Percentiles rank a stretch among this genome's conserved stretches.
phyloP scores from a whole-genome alignment of 2,797 vertebrate genomes.

The Centropyge bicolor region DNA sequence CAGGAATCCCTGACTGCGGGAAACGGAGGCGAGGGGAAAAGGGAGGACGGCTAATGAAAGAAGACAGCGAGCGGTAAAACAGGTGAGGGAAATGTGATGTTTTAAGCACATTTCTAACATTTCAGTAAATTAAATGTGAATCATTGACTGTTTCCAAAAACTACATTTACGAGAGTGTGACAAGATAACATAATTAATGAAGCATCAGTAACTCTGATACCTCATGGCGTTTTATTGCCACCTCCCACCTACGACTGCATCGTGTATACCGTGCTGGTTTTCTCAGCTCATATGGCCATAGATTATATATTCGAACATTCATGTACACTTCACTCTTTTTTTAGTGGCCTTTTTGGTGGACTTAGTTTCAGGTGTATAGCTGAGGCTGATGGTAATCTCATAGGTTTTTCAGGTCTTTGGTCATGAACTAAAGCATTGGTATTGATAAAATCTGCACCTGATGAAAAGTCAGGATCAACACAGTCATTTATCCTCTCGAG shows the following conservation, averaged over 20 bases:
- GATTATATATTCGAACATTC: background rate
- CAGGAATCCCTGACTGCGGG: slow-evolving; percentile 32
- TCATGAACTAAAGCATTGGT: background rate
- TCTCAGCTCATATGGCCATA: background rate
- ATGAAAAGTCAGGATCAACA: too few relatives aligned
- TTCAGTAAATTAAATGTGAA: slow-evolving; percentile 29
- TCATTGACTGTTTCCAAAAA: slow-evolving; percentile 2
- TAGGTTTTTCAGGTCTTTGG: background rate
- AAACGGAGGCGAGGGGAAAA: background rate
- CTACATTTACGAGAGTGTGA: background rate
- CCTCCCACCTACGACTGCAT: background rate
- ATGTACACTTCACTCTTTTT: background rate
- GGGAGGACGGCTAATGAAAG: slow-evolving; percentile 18
- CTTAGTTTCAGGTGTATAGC: background rate
- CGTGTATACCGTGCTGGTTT: background rate
- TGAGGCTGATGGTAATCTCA: background rate
- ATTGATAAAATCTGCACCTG: too few relatives aligned
- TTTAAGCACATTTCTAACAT: slow-evolving; percentile 21
- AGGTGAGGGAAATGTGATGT: slow-evolving; percentile 7
- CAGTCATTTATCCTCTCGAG: background rate
- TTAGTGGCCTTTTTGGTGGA: background rate
- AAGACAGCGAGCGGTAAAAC: slow-evolving; percentile 7
- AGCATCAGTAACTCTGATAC: background rate
- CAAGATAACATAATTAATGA: slow-evolving; percentile 14
- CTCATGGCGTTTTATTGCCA: background rate